Percentiles rank a stretch among this genome's conserved stretches.
Conservation (phyloP, 2,113 vertebrate species). For the Menidia beryllina region DNA sequence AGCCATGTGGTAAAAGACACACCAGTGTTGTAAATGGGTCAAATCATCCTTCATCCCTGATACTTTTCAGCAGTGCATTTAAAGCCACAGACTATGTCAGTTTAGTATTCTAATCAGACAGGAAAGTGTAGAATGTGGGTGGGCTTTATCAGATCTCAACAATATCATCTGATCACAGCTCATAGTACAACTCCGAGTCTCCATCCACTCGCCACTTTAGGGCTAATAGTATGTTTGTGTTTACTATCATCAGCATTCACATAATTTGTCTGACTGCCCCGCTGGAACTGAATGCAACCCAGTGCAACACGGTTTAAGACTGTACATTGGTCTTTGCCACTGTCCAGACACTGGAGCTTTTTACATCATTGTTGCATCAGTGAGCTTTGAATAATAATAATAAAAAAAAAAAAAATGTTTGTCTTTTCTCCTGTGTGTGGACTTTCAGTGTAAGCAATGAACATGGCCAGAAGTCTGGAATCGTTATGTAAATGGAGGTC, state of each 20-base stretch:
- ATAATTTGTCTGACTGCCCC: conserved; percentile 35
- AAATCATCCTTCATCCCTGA: conserved; percentile 53
- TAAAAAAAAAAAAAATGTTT: conserved; percentile 61
- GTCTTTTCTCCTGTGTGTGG: conserved; percentile 47
- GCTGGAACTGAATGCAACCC: conserved; percentile 49
- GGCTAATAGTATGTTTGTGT: conserved; percentile 13
- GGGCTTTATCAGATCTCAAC: neutral
- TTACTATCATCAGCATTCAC: conserved; percentile 39
- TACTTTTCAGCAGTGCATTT: conserved; percentile 41
- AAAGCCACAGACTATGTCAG: conserved; percentile 34
- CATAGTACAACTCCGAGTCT: neutral
- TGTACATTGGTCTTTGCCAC: conserved; percentile 50
- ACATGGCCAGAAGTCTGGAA: conserved; percentile 23
- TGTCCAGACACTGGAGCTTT: conserved; percentile 53
- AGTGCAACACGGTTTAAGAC: conserved; percentile 67
- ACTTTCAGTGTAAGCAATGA: conserved; percentile 28
- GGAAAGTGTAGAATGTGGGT: conserved; percentile 6
- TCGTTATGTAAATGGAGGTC: conserved; percentile 29
- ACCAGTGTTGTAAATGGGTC: conserved; percentile 53
- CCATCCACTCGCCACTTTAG: neutral
- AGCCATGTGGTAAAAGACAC: conserved; percentile 25
- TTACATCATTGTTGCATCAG: conserved; percentile 77
- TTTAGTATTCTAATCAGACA: neutral
- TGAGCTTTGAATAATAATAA: conserved; percentile 68
- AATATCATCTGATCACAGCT: neutral